phyloP scores from a whole-genome alignment of 2,888 invertebrate species.

The Iphiclides podalirius region DNA sequence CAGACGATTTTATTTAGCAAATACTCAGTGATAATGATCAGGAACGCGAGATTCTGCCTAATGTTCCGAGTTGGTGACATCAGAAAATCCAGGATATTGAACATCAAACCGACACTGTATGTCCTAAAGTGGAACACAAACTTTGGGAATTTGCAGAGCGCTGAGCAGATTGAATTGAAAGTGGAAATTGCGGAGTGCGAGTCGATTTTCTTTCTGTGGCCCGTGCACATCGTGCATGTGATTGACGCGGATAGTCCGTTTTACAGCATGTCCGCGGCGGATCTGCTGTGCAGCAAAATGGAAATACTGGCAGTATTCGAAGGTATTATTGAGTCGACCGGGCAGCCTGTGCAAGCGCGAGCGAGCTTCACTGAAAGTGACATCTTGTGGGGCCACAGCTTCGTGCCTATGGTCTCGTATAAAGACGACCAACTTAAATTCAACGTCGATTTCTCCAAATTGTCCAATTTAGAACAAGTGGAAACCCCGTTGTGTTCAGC shows the following conservation, averaged over 20 bases:
- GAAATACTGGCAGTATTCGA: constrained; percentile 94
- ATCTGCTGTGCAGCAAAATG: constrained; percentile 90
- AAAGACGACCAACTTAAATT: constrained; percentile 85
- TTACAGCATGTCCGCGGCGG: constrained; percentile 92
- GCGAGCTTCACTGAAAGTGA: constrained; percentile 90
- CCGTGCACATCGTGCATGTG: constrained; percentile 93
- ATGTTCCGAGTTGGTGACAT: constrained; percentile 97
- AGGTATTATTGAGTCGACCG: constrained; percentile 94
- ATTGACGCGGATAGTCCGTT: constrained; percentile 94
- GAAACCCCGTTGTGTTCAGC: constrained; percentile 94
- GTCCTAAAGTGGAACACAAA: constrained; percentile 90
- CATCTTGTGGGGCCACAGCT: constrained; percentile 93
- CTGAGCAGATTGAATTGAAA: constrained; percentile 89
- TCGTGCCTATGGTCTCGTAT: constrained; percentile 88
- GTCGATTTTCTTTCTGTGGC: constrained; percentile 97
- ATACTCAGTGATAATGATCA: constrained; percentile 91
- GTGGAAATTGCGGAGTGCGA: constrained; percentile 91
- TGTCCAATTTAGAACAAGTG: constrained; percentile 90
- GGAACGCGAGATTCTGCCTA: constrained; percentile 91
- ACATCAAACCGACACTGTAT: constrained; percentile 92
- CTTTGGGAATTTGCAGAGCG: constrained; percentile 85
- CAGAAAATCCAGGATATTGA: constrained; percentile 96
- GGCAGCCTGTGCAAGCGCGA: constrained; percentile 89
- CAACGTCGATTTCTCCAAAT: constrained; percentile 92
- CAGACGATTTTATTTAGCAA: constrained; percentile 96